A percentile compares a stretch with the other conserved stretches of the same genome.
Conservation (phyloP, 2,113 vertebrate genomes). For the Genyomyrus donnyi region DNA sequence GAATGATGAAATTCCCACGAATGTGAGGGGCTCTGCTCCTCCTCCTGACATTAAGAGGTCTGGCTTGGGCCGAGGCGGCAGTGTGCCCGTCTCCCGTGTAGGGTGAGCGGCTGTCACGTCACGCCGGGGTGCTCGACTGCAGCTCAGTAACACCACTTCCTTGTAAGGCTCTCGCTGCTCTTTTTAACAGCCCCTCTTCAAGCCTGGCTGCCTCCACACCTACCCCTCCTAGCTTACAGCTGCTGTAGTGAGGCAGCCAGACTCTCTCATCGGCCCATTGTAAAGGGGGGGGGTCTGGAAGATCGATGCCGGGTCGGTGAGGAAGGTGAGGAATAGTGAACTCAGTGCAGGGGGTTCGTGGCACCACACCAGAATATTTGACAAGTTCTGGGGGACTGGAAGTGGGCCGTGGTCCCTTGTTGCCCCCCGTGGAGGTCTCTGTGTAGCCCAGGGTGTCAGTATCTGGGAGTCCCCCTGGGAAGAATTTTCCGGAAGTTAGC, state of each 20-base stretch:
- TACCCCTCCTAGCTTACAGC: neutral
- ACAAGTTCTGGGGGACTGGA: neutral
- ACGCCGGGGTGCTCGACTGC: neutral
- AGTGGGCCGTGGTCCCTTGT: neutral
- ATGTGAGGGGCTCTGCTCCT: slow-evolving; percentile 27
- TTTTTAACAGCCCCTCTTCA: neutral
- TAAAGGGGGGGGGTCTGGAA: neutral
- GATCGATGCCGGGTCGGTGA: neutral
- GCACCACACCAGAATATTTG: neutral
- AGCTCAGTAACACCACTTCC: neutral
- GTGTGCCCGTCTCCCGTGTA: neutral
- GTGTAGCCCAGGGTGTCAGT: neutral
- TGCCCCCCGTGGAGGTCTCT: neutral
- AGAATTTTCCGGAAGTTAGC: neutral
- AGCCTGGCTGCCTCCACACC: neutral
- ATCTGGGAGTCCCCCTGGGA: neutral
- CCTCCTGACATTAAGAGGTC: neutral
- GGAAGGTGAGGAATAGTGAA: neutral
- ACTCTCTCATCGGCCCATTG: neutral
- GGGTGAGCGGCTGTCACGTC: neutral
- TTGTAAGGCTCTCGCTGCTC: neutral
- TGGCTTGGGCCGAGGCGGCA: neutral
- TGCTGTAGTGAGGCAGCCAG: neutral
- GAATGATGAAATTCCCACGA: neutral
- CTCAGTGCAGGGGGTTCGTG: neutral